phyloP scores from a whole-genome alignment of 2,113 vertebrate species.

The Muntiacus muntjak region DNA sequence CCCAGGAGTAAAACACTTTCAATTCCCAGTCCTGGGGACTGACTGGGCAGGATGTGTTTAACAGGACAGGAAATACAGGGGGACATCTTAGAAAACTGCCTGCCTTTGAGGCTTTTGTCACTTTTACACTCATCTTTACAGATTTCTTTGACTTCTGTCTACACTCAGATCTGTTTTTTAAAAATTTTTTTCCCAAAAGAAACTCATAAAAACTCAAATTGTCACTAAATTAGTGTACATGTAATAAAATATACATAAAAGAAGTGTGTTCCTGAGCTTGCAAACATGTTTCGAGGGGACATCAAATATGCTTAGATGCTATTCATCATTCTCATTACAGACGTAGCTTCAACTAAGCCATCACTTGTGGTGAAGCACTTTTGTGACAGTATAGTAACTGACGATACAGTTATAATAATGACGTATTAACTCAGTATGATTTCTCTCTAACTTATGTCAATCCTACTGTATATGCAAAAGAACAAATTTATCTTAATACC shows the following conservation, averaged over 20 bases:
- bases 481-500: not conserved
- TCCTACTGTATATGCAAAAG: not conserved
- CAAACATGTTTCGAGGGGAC: not conserved
- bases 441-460: not conserved
- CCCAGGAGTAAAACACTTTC: not conserved
- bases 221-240: not conserved
- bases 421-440: not conserved
- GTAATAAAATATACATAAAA: not conserved
- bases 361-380: not conserved
- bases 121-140: not conserved
- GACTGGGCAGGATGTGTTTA: not conserved
- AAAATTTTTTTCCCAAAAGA: not conserved
- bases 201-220: slow-evolving; percentile 8
- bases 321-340: not conserved
- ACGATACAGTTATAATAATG: not conserved
- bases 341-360: not conserved
- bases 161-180: not conserved
- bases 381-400: not conserved
- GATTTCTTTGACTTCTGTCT: not conserved
- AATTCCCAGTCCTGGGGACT: not conserved
- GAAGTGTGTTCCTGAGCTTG: not conserved
- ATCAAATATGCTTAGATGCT: not conserved
- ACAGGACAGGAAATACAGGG: not conserved
- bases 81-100: not conserved
- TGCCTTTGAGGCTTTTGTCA: not conserved